Conservation (phyloP, 2,888 invertebrate species). For the Saturnia pavonia region DNA sequence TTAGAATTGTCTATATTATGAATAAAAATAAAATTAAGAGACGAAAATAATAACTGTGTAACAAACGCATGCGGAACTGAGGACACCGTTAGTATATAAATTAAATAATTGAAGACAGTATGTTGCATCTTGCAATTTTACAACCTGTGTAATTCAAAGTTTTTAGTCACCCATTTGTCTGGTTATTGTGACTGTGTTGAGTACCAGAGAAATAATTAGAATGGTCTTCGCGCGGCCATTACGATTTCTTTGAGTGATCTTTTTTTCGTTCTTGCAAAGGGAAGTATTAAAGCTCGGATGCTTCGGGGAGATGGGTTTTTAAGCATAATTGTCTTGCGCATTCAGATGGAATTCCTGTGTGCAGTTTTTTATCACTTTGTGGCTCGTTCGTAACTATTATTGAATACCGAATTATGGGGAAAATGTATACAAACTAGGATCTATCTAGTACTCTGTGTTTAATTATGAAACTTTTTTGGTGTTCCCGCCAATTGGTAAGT, state of each 20-base stretch:
- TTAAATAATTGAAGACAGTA: no score
- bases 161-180: neutral
- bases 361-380: conserved; percentile 7
- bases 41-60: no score
- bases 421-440: neutral
- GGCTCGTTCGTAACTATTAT: neutral
- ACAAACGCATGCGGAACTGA: no score
- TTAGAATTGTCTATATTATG: no score
- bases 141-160: neutral
- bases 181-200: neutral
- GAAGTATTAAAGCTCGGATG: conserved; percentile 2
- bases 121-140: no score
- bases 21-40: no score
- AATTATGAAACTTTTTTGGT: no score
- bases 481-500: no score
- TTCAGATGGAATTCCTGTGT: conserved; percentile 6
- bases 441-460: neutral
- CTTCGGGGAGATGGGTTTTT: conserved; percentile 1
- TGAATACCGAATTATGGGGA: neutral
- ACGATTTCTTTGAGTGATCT: conserved; percentile 8
- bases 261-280: conserved; percentile 7
- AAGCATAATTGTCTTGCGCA: conserved; percentile 9
- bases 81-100: no score
- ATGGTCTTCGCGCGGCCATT: neutral
- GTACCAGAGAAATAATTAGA: neutral